These are phyloP conservation scores for Anoura caudifer DNA, from an alignment of 2,113 vertebrate genomes.

Conservation along the genomic window DNA sequence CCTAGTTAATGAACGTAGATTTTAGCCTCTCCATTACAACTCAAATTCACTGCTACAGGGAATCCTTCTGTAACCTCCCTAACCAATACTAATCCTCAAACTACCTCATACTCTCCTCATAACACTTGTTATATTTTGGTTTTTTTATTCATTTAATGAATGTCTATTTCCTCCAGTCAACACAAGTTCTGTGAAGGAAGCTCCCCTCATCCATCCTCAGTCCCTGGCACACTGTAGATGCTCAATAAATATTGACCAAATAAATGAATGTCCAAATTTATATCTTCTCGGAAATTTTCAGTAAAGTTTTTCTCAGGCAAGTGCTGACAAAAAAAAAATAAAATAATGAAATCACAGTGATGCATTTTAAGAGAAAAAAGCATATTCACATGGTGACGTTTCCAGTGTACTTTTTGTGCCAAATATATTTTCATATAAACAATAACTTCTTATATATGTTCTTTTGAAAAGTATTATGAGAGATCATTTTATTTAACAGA, in stretches of 20 bases:
- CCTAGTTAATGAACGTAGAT: not conserved
- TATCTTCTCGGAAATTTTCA: not conserved
- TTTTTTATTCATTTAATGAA: not conserved
- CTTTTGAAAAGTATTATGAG: not conserved
- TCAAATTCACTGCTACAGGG: not conserved
- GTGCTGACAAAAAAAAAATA: not conserved
- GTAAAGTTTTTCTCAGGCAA: not conserved
- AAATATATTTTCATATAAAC: not conserved
- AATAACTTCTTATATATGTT: slow-evolving; percentile 2
- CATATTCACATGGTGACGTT: not conserved
- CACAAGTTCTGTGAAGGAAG: not conserved
- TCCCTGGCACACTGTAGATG: not conserved
- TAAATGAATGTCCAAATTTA: not conserved
- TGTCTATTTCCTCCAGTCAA: not conserved
- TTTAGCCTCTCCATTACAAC: not conserved
- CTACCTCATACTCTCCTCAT: not conserved
- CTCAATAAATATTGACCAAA: not conserved
- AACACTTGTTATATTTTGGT: not conserved
- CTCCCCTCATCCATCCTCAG: not conserved
- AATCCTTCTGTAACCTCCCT: not conserved
- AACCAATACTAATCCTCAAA: not conserved
- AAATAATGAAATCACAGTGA: not conserved
- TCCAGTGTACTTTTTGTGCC: not conserved
- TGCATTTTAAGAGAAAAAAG: not conserved
- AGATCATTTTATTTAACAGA: not conserved